phyloP scores from a whole-genome alignment of 2,888 invertebrate species.

The Phortica okadai region DNA sequence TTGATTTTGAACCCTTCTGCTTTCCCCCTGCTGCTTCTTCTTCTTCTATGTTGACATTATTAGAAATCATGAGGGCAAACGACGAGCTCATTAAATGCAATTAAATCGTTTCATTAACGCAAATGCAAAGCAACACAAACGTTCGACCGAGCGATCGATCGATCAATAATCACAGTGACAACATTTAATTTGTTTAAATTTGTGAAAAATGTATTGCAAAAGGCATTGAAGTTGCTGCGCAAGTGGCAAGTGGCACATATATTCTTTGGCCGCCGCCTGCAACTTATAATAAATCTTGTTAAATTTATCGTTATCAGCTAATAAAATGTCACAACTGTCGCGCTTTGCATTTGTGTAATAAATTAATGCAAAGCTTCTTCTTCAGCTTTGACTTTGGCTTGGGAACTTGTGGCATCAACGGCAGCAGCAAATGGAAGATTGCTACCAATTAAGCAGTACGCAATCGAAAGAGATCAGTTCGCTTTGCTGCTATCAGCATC shows the following conservation, averaged over 20 bases:
- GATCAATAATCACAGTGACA: conserved; percentile 58
- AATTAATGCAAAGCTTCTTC: conserved; percentile 56
- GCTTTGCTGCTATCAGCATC: conserved; percentile 17
- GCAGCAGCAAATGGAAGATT: conserved; percentile 54
- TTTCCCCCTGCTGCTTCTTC: conserved; percentile 26
- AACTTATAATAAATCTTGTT: conserved; percentile 63
- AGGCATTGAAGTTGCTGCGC: background rate
- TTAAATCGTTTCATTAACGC: conserved; percentile 58
- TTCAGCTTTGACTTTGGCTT: background rate
- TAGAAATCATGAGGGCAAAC: background rate
- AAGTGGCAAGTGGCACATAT: background rate
- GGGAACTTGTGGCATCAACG: background rate
- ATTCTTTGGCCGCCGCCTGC: conserved; percentile 30
- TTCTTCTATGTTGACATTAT: background rate
- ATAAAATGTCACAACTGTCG: conserved; percentile 64
- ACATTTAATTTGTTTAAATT: conserved; percentile 68
- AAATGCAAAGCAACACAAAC: background rate
- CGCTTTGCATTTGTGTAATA: conserved; percentile 52
- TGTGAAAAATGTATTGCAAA: conserved; percentile 40
- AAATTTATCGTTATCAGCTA: conserved; percentile 71
- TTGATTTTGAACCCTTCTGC: conserved; percentile 23
- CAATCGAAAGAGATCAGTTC: conserved; percentile 28
- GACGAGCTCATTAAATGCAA: conserved; percentile 54
- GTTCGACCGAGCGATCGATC: conserved; percentile 27
- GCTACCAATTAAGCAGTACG: conserved; percentile 62